A percentile compares a stretch with the other conserved stretches of the same genome.
Conservation (phyloP, 2,797 vertebrate species). For the Darevskia nairensis region DNA sequence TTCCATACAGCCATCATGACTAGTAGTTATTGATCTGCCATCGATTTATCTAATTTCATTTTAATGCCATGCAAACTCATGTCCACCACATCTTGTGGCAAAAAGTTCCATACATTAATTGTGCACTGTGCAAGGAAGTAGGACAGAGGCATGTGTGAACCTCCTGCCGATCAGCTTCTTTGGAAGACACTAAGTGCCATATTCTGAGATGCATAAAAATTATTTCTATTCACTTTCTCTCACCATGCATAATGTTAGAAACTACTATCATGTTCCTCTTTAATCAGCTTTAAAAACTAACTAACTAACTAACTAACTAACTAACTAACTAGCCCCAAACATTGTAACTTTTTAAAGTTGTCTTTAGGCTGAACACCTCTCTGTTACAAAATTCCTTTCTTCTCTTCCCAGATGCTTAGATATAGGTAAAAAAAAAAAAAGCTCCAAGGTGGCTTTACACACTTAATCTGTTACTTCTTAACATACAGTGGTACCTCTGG, state of each 20-base stretch:
- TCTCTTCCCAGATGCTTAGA: not conserved
- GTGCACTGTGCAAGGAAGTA: too few species aligned
- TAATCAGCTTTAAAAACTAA: too few species aligned
- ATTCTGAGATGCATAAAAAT: too few species aligned
- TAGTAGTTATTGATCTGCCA: not conserved
- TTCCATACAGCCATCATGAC: not conserved
- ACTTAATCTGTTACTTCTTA: not conserved
- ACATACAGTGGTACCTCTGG: not conserved
- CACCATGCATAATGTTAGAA: too few species aligned
- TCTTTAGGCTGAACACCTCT: not conserved
- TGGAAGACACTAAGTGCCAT: too few species aligned
- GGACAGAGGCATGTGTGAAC: too few species aligned
- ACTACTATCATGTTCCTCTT: not conserved
- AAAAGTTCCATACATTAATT: not conserved
- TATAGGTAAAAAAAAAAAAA: not conserved
- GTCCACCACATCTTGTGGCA: not conserved
- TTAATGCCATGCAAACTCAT: too few species aligned
- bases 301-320: too few species aligned
- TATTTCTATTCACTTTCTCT: too few species aligned
- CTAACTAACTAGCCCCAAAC: too few species aligned
- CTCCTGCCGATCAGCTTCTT: too few species aligned
- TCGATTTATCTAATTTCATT: not conserved
- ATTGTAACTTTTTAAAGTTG: not conserved
- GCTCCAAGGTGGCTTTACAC: not conserved
- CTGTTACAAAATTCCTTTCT: not conserved